A percentile compares a stretch with the other conserved stretches of the same genome.
Conservation (phyloP, 2,888 invertebrate genomes). For the Phrixothrix hirtus region DNA sequence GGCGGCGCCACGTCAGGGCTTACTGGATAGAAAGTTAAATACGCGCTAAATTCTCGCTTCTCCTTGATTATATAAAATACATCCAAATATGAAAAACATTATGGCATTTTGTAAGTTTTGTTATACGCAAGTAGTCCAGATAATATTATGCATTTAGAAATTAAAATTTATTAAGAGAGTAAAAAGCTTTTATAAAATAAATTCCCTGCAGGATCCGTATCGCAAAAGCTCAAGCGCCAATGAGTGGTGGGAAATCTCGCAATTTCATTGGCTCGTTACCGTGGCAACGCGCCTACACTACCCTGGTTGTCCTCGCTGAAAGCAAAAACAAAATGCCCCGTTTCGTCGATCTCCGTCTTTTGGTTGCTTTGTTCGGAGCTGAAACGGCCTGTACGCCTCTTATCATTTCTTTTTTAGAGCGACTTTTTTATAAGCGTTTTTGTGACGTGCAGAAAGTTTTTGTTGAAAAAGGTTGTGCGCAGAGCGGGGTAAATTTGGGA, state of each 20-base stretch:
- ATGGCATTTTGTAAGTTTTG: too few species aligned
- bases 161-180: constrained; percentile 32
- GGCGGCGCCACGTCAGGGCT: constrained; percentile 42
- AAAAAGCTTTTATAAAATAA: constrained; percentile 32
- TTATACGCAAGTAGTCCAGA: constrained; percentile 20
- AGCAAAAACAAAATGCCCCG: constrained; percentile 54
- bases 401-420: constrained; percentile 39
- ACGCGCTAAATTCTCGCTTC: constrained; percentile 10
- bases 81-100: too few species aligned
- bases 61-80: too few species aligned
- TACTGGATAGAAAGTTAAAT: constrained; percentile 8
- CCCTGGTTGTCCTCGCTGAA: constrained; percentile 41
- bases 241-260: constrained; percentile 39
- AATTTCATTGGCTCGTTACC: constrained; percentile 47
- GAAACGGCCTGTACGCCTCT: constrained; percentile 45
- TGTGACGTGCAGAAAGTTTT: constrained; percentile 43
- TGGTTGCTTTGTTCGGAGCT: constrained; percentile 36
- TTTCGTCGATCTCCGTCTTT: constrained; percentile 31
- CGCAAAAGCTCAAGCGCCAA: constrained; percentile 24
- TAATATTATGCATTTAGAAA: constrained; percentile 28
- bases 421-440: constrained; percentile 47
- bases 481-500: constrained; percentile 37
- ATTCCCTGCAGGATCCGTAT: constrained; percentile 31
- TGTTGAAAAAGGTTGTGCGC: constrained; percentile 28
- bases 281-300: constrained; percentile 51